A percentile compares a stretch with the other conserved stretches of the same genome.
Conservation (phyloP, 1,140 invertebrate genomes). For the Semibalanus balanoides region DNA sequence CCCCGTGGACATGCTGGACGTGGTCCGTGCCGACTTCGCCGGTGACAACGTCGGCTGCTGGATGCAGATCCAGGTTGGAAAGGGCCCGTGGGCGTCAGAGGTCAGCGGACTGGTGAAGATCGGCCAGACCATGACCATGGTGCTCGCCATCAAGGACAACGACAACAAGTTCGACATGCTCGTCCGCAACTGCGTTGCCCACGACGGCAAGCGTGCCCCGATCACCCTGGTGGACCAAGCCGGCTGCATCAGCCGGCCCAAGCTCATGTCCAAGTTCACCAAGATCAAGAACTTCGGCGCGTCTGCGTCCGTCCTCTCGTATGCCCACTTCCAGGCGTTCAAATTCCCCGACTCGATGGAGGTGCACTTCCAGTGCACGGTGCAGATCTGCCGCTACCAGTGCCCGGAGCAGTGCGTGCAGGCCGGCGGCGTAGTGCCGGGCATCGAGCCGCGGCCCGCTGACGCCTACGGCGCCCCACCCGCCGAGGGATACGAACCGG, state of each 20-base stretch:
- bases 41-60: constrained; percentile 90
- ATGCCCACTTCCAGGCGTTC: constrained; percentile 82
- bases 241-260: constrained; percentile 78
- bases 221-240: constrained; percentile 86
- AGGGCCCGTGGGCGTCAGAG: constrained; percentile 88
- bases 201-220: constrained; percentile 84
- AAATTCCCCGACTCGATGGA: constrained; percentile 95
- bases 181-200: constrained; percentile 83
- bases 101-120: constrained; percentile 88
- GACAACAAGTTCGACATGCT: constrained; percentile 93
- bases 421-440: constrained; percentile 36
- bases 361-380: constrained; percentile 90
- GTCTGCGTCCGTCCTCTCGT: constrained; percentile 76
- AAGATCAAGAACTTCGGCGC: constrained; percentile 92
- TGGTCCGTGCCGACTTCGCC: constrained; percentile 81
- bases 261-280: constrained; percentile 83
- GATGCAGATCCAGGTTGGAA: constrained; percentile 54
- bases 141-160: constrained; percentile 86
- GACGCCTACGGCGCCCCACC: constrained; percentile 29
- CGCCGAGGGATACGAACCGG: constrained; percentile 37
- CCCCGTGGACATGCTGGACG: constrained; percentile 88
- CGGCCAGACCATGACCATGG: constrained; percentile 94
- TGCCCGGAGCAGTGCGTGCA: constrained; percentile 76
- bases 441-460: constrained; percentile 30
- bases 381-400: constrained; percentile 82